These are phyloP conservation scores for Clepsis dumicolana DNA, from an alignment of 2,888 invertebrate genomes.

Conservation along the genomic window DNA sequence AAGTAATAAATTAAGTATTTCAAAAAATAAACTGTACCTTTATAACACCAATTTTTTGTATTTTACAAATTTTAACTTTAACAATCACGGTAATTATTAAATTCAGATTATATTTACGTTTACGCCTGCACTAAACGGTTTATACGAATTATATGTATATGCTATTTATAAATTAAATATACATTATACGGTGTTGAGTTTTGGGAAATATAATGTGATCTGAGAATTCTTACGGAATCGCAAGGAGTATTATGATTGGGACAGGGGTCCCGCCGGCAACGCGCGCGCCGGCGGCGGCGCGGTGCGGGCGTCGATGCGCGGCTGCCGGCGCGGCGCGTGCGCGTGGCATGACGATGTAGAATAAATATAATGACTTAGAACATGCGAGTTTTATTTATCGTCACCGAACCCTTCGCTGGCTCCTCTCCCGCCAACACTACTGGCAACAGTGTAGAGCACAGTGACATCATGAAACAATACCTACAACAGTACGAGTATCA, in stretches of 20 bases:
- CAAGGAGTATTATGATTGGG: not conserved
- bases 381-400: not conserved
- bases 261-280: not conserved
- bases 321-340: not conserved
- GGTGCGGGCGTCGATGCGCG: not conserved
- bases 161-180: conserved; percentile 34
- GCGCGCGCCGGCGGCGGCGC: not conserved
- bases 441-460: no score
- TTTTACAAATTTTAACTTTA: conserved; percentile 32
- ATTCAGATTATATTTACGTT: conserved; percentile 20
- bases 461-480: no score
- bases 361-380: conserved; percentile 36
- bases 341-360: conserved; percentile 10
- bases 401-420: not conserved
- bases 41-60: conserved; percentile 41
- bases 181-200: conserved; percentile 37
- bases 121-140: conserved; percentile 10
- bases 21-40: conserved; percentile 27
- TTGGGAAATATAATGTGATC: conserved; percentile 27
- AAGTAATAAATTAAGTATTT: not conserved
- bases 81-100: conserved; percentile 18
- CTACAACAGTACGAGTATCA: no score
- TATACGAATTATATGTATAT: conserved; percentile 34
- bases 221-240: no score
- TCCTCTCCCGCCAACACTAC: no score